phyloP scores from a whole-genome alignment of 2,888 invertebrate species.

The Heliconius hortense region DNA sequence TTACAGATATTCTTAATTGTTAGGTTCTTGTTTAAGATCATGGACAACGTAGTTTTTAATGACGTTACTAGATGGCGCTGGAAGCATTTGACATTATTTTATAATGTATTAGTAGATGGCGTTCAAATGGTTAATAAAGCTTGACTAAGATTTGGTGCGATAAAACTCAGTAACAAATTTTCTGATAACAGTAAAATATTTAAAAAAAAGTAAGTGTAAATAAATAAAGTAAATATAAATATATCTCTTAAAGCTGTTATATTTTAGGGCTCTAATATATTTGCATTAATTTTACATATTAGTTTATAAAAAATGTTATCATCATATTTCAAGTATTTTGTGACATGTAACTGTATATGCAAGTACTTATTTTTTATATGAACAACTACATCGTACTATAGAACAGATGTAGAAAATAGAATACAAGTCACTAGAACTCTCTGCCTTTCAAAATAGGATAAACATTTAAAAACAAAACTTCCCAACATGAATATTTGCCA shows the following conservation, averaged over 20 bases:
- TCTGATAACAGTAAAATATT: too few species aligned
- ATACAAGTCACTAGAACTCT: not conserved
- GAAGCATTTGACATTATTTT: not conserved
- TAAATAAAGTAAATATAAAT: not conserved
- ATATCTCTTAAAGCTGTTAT: not conserved
- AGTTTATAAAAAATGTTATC: not conserved
- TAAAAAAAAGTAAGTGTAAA: too few species aligned
- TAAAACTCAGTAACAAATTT: too few species aligned
- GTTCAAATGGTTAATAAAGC: not conserved
- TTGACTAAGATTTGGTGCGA: not conserved
- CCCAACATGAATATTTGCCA: not conserved
- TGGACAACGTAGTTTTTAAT: not conserved
- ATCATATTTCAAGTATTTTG: not conserved
- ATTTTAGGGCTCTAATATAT: too few species aligned
- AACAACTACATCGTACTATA: not conserved
- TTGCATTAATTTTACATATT: not conserved
- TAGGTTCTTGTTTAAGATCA: not conserved
- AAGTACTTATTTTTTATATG: not conserved
- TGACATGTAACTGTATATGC: too few species aligned
- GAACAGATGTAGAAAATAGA: not conserved
- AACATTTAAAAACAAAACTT: not conserved
- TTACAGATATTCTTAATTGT: not conserved
- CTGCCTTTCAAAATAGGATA: not conserved
- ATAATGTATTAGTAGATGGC: not conserved
- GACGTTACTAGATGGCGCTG: not conserved